phyloP scores from a whole-genome alignment of 2,888 invertebrate species.

The Hedya salicella region DNA sequence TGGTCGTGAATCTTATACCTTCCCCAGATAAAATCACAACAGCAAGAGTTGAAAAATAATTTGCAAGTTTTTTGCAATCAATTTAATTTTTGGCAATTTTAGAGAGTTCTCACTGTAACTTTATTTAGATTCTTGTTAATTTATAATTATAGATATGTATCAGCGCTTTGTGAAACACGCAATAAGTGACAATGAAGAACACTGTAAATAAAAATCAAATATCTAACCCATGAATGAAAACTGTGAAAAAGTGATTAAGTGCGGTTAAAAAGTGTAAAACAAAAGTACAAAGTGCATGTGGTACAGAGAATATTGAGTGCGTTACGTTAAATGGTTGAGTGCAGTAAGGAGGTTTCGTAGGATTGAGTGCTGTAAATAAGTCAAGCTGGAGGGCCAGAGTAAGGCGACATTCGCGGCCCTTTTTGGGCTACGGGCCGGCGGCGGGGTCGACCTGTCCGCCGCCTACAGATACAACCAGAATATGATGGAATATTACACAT shows the following conservation, averaged over 20 bases:
- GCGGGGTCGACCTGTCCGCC: slow-evolving; percentile 95
- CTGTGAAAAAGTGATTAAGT: slow-evolving; percentile 4
- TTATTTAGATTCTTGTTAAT: background rate
- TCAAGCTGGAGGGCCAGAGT: slow-evolving; percentile 87
- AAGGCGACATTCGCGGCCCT: slow-evolving; percentile 88
- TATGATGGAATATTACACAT: slow-evolving; percentile 99
- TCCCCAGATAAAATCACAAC: background rate
- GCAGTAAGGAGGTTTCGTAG: slow-evolving; percentile 52
- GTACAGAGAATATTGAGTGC: background rate
- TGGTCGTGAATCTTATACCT: slow-evolving; percentile 21
- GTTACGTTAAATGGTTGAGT: slow-evolving; percentile 50
- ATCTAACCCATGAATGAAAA: background rate
- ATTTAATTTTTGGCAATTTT: background rate
- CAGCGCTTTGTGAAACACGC: too few species aligned
- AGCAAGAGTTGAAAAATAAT: background rate
- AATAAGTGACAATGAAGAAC: too few species aligned
- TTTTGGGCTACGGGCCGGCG: slow-evolving; percentile 86
- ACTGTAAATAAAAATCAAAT: too few species aligned
- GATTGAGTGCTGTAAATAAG: slow-evolving; percentile 54
- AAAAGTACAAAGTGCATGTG: background rate
- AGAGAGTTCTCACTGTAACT: background rate
- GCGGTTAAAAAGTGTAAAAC: background rate
- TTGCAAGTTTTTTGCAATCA: background rate
- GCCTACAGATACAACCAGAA: slow-evolving; percentile 98
- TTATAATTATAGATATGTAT: background rate